Evolutionary conservation across 2,888 invertebrate species (phyloP), one percentile per base, ranked within the genome.

Genomic region (Anthophora plumipes): DNA sequence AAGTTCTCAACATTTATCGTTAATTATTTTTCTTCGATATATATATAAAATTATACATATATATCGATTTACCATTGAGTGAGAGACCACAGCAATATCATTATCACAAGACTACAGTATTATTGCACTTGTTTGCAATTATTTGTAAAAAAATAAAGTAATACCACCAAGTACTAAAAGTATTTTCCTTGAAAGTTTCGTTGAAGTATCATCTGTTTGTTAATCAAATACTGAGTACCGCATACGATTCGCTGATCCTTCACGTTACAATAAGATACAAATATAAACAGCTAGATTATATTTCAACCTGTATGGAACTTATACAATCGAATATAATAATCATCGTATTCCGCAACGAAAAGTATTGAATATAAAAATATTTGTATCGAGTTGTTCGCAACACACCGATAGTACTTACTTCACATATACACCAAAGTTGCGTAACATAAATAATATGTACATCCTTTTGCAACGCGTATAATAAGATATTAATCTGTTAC

Each of bases 41-140:
- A n/a, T n/a, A n/a, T n/a, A n/a, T n/a, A n/a, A n/a, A n/a, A n/a
- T 46, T 46, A 6, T 46, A 14, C 12, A 7, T 37, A 31, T 66
- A 57, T 71, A 76, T 68, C 31, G 54, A 72, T 73, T 68, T 77
- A 68, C 61, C 57, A 70, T 39, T 52, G 70, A 71, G 67, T 78
- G 52, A 71, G 52, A 83, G 74, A 77, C 60, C 60, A 66, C 41
- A 70, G 70, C 48, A 69, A 73, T 55, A 67, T 77, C 63, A 66
- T 80, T 84, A 84, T 80, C 84, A 87, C 75, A 82, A 84, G 59
- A 79, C 55, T 39, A 66, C 48, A 63, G 48, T 74, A 79, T 82
- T 69, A 80, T 76, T 83, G 84, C 84, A 76, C 61, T 76, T 66
- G 52, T 61, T 22, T 81, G 71, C 67, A 76, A 78, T 59, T 25